Percentiles rank a stretch among this genome's conserved stretches.
Evolutionary conservation across 2,113 vertebrate genomes (phyloP).

Genomic region (Phyllostomus discolor): DNA sequence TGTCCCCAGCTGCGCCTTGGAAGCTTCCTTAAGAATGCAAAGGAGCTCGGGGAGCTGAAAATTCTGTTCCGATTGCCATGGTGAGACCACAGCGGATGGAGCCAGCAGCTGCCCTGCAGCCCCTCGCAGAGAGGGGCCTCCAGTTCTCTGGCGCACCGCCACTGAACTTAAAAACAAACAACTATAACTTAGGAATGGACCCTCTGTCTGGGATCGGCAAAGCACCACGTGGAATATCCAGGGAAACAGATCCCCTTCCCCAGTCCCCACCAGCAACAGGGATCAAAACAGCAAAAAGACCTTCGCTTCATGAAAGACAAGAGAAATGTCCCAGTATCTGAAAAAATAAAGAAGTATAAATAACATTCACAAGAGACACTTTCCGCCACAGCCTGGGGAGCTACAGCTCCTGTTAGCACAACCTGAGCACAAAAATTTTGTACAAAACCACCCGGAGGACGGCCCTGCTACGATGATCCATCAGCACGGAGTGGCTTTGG

Average conservation of each 20-base stretch:
- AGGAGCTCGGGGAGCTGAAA: slow-evolving; percentile 69
- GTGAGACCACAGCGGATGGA: slow-evolving; percentile 62
- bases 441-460: neutral
- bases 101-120: slow-evolving; percentile 44
- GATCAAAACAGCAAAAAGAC: neutral
- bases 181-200: slow-evolving; percentile 50
- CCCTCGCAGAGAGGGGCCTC: slow-evolving; percentile 58
- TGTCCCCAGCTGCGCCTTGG: slow-evolving; percentile 72
- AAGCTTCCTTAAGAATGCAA: slow-evolving; percentile 73
- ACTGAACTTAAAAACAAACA: slow-evolving; percentile 59
- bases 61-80: slow-evolving; percentile 82
- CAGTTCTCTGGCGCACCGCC: slow-evolving; percentile 35
- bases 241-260: neutral
- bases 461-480: neutral
- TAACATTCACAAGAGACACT: neutral
- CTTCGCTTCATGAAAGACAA: neutral
- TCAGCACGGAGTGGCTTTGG: neutral
- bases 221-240: slow-evolving; percentile 22
- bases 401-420: neutral
- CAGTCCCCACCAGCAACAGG: neutral
- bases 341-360: neutral
- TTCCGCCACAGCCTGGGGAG: neutral
- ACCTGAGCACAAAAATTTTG: neutral
- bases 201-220: neutral
- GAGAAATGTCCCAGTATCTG: neutral